A percentile compares a stretch with the other conserved stretches of the same genome.
These are phyloP conservation scores for Sesamia nonagrioides DNA, from an alignment of 1,140 invertebrate genomes.

Conservation along the genomic window DNA sequence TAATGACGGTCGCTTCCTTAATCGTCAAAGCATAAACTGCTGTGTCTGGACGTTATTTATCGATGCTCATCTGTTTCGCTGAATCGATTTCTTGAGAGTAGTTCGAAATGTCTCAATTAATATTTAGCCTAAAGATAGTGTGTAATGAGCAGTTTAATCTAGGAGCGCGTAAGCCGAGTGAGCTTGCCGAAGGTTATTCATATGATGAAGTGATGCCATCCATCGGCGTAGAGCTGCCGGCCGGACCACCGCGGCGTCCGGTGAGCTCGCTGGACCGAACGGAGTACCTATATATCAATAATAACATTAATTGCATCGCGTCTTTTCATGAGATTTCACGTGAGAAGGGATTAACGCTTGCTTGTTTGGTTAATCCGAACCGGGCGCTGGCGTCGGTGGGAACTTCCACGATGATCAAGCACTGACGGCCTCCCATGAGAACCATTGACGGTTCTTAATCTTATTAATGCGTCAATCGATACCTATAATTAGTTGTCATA, in stretches of 20 bases:
- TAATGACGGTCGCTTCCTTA: constrained; percentile 67
- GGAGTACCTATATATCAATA: constrained; percentile 63
- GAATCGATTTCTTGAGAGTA: constrained; percentile 71
- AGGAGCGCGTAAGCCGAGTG: constrained; percentile 83
- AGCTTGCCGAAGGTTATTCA: constrained; percentile 75
- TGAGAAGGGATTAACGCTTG: constrained; percentile 78
- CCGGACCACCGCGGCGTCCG: constrained; percentile 67
- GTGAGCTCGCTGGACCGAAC: constrained; percentile 55
- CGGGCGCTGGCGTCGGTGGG: constrained; percentile 58
- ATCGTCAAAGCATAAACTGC: constrained; percentile 55
- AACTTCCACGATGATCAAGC: constrained; percentile 67
- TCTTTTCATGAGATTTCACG: constrained; percentile 76
- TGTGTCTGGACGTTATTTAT: constrained; percentile 69
- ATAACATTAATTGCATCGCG: constrained; percentile 71
- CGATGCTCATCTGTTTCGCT: constrained; percentile 67
- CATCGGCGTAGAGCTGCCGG: constrained; percentile 63
- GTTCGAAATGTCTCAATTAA: constrained; percentile 85
- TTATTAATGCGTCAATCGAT: constrained; percentile 14
- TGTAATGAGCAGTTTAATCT: constrained; percentile 81
- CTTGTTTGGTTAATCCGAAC: constrained; percentile 75
- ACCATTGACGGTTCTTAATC: constrained; percentile 35
- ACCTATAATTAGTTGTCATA: constrained; percentile 4
- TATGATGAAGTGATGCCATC: constrained; percentile 78
- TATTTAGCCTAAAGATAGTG: constrained; percentile 83
- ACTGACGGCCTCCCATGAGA: constrained; percentile 55